Percentiles rank a stretch among this genome's conserved stretches.
These are phyloP conservation scores for Nipponia nippon DNA, from an alignment of 2,113 vertebrate genomes.

Conservation along the genomic window DNA sequence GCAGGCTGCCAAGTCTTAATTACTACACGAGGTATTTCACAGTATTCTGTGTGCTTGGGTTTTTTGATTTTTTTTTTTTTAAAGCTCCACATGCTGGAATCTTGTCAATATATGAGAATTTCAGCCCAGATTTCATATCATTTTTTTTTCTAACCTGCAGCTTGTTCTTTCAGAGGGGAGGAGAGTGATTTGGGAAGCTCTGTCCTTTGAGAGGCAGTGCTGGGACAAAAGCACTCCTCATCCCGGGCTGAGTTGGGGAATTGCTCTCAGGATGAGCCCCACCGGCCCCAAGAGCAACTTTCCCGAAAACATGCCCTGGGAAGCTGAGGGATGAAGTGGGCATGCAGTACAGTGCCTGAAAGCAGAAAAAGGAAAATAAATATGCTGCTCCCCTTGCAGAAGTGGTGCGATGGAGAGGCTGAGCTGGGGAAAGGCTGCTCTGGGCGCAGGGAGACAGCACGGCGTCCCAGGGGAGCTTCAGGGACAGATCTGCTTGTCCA, in stretches of 20 bases:
- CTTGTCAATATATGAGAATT: background rate
- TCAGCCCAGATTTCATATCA: background rate
- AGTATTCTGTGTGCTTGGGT: background rate
- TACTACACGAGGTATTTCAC: background rate
- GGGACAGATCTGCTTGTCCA: background rate
- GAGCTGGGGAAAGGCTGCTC: background rate
- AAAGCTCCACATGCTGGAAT: background rate
- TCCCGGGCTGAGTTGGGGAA: background rate
- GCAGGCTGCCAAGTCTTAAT: background rate
- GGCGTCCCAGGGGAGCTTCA: background rate
- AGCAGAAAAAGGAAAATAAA: background rate
- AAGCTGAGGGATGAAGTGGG: background rate
- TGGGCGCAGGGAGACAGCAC: background rate
- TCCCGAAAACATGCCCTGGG: background rate
- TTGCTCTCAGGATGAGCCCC: background rate
- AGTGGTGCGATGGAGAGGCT: background rate
- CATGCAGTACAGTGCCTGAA: background rate
- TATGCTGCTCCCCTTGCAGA: background rate
- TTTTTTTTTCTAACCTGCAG: fast-evolving
- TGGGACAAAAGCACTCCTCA: background rate
- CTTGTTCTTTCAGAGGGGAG: background rate
- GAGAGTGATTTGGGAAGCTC: background rate
- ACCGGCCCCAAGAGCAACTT: background rate
- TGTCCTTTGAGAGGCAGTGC: background rate
- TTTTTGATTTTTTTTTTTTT: background rate